phyloP scores from a whole-genome alignment of 2,797 vertebrate species.

The Oceanodroma leucorhoa region DNA sequence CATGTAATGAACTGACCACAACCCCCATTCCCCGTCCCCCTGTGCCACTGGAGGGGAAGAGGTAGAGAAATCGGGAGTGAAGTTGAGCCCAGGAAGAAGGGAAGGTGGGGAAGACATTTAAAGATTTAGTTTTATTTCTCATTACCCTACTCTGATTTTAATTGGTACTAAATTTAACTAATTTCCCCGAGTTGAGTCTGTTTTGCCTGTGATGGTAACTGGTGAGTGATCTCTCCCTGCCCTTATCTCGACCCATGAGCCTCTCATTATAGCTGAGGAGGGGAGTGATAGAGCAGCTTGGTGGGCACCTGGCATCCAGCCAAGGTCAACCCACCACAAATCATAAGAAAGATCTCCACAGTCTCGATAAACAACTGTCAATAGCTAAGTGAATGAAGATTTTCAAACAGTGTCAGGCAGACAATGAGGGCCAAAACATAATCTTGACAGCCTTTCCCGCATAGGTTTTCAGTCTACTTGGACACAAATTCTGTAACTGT shows the following conservation, averaged over 20 bases:
- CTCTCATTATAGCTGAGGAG: neutral
- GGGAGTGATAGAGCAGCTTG: neutral
- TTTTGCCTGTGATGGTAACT: fast-evolving
- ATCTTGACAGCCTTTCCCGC: neutral
- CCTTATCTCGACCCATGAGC: neutral
- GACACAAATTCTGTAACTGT: neutral
- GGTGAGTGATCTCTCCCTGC: neutral
- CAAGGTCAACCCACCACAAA: neutral
- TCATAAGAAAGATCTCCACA: neutral
- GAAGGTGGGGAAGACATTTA: neutral
- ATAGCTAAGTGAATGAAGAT: neutral
- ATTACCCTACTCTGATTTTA: neutral
- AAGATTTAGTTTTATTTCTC: neutral
- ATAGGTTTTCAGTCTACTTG: neutral
- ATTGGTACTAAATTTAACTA: neutral
- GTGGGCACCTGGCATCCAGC: neutral
- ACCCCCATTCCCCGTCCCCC: fast-evolving
- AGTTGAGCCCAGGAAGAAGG: neutral
- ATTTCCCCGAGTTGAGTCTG: fast-evolving
- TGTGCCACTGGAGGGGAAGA: fast-evolving
- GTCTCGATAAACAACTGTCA: neutral
- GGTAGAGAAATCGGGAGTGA: fast-evolving
- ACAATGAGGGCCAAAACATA: neutral
- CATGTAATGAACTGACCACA: fast-evolving
- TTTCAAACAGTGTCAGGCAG: neutral